Conservation (phyloP, 2,113 vertebrate genomes). For the Capreolus pygargus region DNA sequence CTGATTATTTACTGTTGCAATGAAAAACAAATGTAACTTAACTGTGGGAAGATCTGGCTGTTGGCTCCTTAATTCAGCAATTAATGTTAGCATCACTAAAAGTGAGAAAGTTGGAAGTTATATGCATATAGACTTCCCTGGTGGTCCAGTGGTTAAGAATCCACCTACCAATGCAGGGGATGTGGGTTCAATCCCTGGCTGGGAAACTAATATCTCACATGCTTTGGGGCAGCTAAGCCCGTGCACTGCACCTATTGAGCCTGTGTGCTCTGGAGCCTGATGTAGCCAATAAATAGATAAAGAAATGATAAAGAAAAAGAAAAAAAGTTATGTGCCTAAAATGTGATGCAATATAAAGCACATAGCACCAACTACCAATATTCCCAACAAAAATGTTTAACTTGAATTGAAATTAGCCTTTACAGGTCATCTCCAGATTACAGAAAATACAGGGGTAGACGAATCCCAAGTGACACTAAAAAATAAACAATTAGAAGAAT, state of each 20-base stretch:
- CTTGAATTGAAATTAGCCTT: neutral
- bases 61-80: neutral
- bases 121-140: neutral
- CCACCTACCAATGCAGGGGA: neutral
- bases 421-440: neutral
- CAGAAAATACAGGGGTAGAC: neutral
- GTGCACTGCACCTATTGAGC: neutral
- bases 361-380: neutral
- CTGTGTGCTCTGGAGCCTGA: neutral
- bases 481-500: neutral
- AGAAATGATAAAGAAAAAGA: neutral
- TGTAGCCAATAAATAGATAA: neutral
- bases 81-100: neutral
- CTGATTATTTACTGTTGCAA: neutral
- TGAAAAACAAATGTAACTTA: neutral
- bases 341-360: neutral
- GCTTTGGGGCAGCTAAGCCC: neutral
- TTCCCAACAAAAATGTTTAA: neutral
- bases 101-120: neutral
- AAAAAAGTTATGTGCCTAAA: neutral
- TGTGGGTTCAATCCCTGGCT: neutral
- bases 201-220: neutral
- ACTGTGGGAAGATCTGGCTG: neutral
- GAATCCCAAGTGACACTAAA: neutral
- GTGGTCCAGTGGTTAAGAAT: neutral